These are phyloP conservation scores for Drosophila fungiperda DNA, from an alignment of 2,888 invertebrate species.

Conservation along the genomic window DNA sequence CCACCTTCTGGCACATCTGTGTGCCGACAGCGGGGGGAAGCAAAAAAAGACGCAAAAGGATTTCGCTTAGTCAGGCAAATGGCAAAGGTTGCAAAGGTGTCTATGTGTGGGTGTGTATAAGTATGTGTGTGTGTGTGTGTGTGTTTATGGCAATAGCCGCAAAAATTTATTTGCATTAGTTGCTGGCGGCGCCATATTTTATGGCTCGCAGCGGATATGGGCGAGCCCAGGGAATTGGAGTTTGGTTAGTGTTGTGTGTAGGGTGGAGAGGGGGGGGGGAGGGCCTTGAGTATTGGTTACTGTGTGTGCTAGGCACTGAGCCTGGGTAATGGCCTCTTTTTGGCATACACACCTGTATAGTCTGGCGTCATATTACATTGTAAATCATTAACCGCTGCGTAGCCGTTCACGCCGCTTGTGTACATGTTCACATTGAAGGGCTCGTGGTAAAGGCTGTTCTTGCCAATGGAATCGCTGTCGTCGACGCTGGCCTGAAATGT, in stretches of 20 bases:
- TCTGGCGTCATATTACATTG: conserved; percentile 86
- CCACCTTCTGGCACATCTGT: conserved; percentile 87
- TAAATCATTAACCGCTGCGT: conserved; percentile 85
- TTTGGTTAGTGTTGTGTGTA: conserved; percentile 8
- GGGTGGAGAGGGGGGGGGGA: background rate
- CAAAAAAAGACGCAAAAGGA: conserved; percentile 46
- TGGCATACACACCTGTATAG: conserved; percentile 86
- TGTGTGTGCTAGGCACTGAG: conserved; percentile 27
- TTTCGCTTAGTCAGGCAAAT: conserved; percentile 72
- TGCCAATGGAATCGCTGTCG: conserved; percentile 85
- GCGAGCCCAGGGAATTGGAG: conserved; percentile 51
- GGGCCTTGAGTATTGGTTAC: conserved; percentile 11
- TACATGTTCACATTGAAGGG: conserved; percentile 86
- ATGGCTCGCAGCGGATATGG: conserved; percentile 66
- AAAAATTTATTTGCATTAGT: conserved; percentile 80
- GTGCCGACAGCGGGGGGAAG: conserved; percentile 19
- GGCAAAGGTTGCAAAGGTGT: conserved; percentile 27
- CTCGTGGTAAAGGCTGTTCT: conserved; percentile 86
- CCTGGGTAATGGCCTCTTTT: conserved; percentile 16
- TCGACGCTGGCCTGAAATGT: conserved; percentile 81
- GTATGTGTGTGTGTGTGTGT: conserved; percentile 12
- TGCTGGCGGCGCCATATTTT: conserved; percentile 70
- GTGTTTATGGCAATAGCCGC: conserved; percentile 49
- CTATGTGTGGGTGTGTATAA: conserved; percentile 8
- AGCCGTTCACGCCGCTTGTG: conserved; percentile 85